Evolutionary conservation across 2,797 vertebrate species (phyloP), one percentile per base, ranked within the genome.

Genomic region (Labeo calbasu): DNA sequence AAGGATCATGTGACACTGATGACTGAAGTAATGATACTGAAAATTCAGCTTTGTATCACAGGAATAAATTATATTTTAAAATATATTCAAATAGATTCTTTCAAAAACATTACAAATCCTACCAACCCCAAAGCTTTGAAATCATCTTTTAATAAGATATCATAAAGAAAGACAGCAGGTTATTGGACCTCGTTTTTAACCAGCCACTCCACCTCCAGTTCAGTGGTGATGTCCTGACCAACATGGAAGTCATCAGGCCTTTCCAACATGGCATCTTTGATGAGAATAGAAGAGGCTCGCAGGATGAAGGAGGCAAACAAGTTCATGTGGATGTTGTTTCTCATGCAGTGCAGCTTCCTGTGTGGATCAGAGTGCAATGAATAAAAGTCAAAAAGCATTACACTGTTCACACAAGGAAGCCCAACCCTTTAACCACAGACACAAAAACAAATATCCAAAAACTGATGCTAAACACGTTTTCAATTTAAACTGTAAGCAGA

Each of bases 251-350:
- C 77, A 6, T 84, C 65, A 6, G 90, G 82, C 21, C 89, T 90
- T 65, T 94, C 92, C 40, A 98, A 87, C 92, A 97, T 93, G 0
- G 96, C 96, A 0, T 98, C 97, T 81, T 97, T 95, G 28, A 96
- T 94, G 36, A 98, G 96, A 89, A 98, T 96, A 19, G 96, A 95
- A 13, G 93, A 88, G 0, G 96, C 97, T 77, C 96, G 94, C 83
- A 98, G 94, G 88, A 96, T 94, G 89, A 97, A 97, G 51, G 97
- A 98, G 0, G 93, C 92, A 89, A 98, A 98, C 83, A 98, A 94
- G 91, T 98, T 98, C 93, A 97, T 97, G 87, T 98, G 97, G 92
- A 98, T 96, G 86, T 96, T 96, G 91, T 97, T 98, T 68, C 97
- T 95, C 89, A 95, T 97, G 92, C 97, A 98, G 87, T 93, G 96